Evolutionary conservation across 1,140 invertebrate species (phyloP).

Genomic region (Formica selysi): DNA sequence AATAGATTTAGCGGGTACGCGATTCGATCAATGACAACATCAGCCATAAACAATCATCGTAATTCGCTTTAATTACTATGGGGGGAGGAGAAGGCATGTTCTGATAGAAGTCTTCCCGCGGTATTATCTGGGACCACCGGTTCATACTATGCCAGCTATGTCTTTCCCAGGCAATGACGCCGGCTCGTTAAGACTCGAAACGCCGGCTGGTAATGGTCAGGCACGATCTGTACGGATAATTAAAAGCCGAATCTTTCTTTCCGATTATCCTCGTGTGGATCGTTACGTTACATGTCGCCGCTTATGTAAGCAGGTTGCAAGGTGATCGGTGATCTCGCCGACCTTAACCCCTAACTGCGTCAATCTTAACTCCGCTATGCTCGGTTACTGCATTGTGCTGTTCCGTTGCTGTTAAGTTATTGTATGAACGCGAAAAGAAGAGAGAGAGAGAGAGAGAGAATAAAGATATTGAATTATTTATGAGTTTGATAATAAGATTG

Average conservation of each 20-base stretch:
- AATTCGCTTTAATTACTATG: constrained; percentile 80
- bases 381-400: not conserved
- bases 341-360: not conserved
- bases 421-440: not conserved
- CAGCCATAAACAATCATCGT: constrained; percentile 77
- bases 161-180: constrained; percentile 62
- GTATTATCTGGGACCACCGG: constrained; percentile 67
- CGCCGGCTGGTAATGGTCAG: constrained; percentile 54
- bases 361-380: not conserved
- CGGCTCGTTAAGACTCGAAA: constrained; percentile 76
- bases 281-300: constrained; percentile 48
- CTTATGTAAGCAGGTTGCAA: constrained; percentile 64
- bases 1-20: constrained; percentile 50
- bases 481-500: no score
- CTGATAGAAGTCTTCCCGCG: constrained; percentile 54
- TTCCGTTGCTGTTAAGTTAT: not conserved
- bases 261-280: constrained; percentile 38
- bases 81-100: not conserved
- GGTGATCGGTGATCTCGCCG: constrained; percentile 40
- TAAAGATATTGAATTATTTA: not conserved
- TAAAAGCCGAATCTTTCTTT: constrained; percentile 60
- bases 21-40: constrained; percentile 79
- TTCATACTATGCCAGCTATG: constrained; percentile 76
- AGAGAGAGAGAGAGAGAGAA: not conserved
- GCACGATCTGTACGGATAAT: constrained; percentile 73